phyloP scores from a whole-genome alignment of 2,113 vertebrate genomes.

The Hemichromis elongatus region DNA sequence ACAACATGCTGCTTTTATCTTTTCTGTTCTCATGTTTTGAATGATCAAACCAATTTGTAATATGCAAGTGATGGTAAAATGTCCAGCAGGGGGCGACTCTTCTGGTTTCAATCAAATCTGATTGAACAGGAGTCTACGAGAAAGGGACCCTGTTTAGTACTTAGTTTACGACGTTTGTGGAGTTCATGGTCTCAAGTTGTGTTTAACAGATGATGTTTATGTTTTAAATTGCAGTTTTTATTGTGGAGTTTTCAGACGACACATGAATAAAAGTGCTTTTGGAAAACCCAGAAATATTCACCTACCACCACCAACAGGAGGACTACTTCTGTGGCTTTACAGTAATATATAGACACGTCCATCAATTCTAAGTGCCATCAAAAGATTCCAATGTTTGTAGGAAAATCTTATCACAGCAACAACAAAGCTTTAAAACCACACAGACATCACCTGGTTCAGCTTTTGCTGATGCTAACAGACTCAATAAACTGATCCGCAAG shows the following conservation, averaged over 20 bases:
- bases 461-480: too few species aligned
- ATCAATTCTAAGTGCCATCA: not conserved
- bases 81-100: not conserved
- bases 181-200: not conserved
- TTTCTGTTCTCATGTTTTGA: not conserved
- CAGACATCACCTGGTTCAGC: not conserved
- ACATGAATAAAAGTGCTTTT: not conserved
- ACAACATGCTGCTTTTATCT: not conserved
- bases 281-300: not conserved
- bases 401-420: not conserved
- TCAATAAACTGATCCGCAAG: too few species aligned
- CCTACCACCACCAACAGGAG: fast-evolving
- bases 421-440: not conserved
- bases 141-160: not conserved
- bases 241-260: not conserved
- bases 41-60: fast-evolving
- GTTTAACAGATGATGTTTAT: not conserved
- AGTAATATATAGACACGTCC: too few species aligned
- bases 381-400: not conserved
- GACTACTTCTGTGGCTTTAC: not conserved
- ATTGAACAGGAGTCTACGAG: not conserved
- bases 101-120: not conserved
- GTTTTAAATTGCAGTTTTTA: not conserved
- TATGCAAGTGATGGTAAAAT: not conserved
- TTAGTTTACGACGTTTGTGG: not conserved